Percentiles rank a stretch among this genome's conserved stretches.
phyloP scores from a whole-genome alignment of 1,140 invertebrate genomes.

The Cotesia glomerata region DNA sequence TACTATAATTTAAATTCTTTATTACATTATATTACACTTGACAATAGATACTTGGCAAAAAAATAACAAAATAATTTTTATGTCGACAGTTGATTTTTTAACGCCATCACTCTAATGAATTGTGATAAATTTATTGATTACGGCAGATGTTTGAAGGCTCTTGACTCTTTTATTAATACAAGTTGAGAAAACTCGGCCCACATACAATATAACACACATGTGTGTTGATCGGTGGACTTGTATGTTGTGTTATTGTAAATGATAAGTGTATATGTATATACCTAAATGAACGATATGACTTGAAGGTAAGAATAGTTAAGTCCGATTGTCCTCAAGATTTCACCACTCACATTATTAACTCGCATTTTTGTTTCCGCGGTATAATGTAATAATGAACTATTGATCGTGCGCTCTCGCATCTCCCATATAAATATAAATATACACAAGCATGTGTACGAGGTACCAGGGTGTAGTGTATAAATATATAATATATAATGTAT shows the following conservation, averaged over 20 bases:
- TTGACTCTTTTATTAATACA: not conserved
- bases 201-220: not conserved
- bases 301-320: conserved; percentile 25
- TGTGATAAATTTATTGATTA: conserved; percentile 10
- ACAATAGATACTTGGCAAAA: not conserved
- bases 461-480: too few species aligned
- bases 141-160: not conserved
- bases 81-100: not conserved
- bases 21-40: not conserved
- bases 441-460: too few species aligned
- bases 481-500: too few species aligned
- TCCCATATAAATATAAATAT: too few species aligned
- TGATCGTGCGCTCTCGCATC: conserved; percentile 22
- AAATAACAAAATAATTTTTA: not conserved
- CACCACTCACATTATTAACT: conserved; percentile 15
- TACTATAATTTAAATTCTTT: not conserved
- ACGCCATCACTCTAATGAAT: not conserved
- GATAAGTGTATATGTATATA: not conserved
- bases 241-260: not conserved
- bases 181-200: not conserved
- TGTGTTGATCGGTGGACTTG: not conserved
- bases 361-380: conserved; percentile 28
- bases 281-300: not conserved
- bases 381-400: conserved; percentile 25
- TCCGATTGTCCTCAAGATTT: conserved; percentile 29